Percentiles rank a stretch among this genome's conserved stretches.
These are phyloP conservation scores for Ctenicera cuprea DNA, from an alignment of 2,888 invertebrate genomes.

Conservation along the genomic window DNA sequence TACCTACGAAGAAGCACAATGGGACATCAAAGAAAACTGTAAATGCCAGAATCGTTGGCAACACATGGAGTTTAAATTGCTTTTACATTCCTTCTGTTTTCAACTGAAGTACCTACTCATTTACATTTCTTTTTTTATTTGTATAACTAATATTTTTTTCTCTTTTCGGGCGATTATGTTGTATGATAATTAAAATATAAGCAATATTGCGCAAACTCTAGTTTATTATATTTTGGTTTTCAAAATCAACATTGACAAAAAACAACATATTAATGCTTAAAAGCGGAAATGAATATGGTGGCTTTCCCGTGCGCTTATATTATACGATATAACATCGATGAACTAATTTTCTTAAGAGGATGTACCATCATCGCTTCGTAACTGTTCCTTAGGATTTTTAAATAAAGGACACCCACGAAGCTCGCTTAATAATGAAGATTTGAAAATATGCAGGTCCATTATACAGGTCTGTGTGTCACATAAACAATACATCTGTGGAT, in stretches of 20 bases:
- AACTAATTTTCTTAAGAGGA: neutral
- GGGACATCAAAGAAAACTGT: constrained; percentile 55
- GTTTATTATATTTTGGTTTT: too few species aligned
- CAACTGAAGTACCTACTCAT: constrained; percentile 10
- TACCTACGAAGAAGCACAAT: constrained; percentile 55
- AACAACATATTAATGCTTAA: too few species aligned
- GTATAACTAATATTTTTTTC: too few species aligned
- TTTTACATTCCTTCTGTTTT: constrained; percentile 25
- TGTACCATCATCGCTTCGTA: constrained; percentile 33
- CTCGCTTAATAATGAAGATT: constrained; percentile 60
- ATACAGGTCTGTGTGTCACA: constrained; percentile 60
- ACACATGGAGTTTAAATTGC: constrained; percentile 51
- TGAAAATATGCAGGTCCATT: constrained; percentile 63
- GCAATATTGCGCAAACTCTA: neutral
- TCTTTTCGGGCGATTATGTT: too few species aligned
- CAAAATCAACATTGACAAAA: too few species aligned
- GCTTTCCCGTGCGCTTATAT: too few species aligned
- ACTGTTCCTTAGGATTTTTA: constrained; percentile 26
- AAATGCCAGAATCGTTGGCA: constrained; percentile 51
- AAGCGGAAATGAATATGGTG: too few species aligned
- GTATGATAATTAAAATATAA: too few species aligned
- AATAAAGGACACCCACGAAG: constrained; percentile 56
- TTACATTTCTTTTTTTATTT: constrained; percentile 19
- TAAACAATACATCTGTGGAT: constrained; percentile 54
- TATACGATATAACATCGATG: neutral